These are phyloP conservation scores for Tapirus indicus DNA, from an alignment of 2,797 vertebrate species.

Conservation along the genomic window DNA sequence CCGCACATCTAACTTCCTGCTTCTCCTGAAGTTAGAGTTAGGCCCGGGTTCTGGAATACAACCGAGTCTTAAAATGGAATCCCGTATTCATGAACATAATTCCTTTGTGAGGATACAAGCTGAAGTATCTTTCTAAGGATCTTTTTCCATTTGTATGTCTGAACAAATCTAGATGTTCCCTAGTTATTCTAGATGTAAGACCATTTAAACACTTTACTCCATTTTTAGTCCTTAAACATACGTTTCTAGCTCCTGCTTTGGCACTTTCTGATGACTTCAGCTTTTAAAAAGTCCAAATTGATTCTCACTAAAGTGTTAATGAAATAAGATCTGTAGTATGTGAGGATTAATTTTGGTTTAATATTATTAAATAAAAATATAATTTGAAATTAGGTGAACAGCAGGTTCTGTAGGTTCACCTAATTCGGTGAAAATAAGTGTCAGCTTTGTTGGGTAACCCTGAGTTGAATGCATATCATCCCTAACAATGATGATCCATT, in stretches of 20 bases:
- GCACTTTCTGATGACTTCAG: background rate
- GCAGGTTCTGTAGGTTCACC: background rate
- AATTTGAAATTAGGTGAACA: background rate
- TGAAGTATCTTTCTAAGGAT: background rate
- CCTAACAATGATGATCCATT: background rate
- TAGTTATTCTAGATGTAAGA: background rate
- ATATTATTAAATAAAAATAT: background rate
- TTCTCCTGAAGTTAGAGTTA: background rate
- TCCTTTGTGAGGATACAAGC: background rate
- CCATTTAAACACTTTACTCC: background rate
- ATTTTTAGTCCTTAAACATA: background rate
- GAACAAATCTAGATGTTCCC: background rate
- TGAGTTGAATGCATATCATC: background rate
- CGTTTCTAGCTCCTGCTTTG: background rate
- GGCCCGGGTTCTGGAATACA: background rate
- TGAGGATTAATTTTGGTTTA: background rate
- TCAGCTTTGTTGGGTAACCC: background rate
- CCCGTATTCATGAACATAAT: background rate
- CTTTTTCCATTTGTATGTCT: background rate
- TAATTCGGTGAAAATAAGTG: too few species aligned
- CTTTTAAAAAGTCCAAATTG: constrained; percentile 17
- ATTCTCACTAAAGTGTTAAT: background rate
- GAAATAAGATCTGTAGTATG: background rate
- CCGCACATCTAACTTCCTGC: background rate
- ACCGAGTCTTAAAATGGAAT: background rate